Evolutionary conservation across 2,888 invertebrate genomes (phyloP).

Genomic region (Drosophila neoperkinsi): DNA sequence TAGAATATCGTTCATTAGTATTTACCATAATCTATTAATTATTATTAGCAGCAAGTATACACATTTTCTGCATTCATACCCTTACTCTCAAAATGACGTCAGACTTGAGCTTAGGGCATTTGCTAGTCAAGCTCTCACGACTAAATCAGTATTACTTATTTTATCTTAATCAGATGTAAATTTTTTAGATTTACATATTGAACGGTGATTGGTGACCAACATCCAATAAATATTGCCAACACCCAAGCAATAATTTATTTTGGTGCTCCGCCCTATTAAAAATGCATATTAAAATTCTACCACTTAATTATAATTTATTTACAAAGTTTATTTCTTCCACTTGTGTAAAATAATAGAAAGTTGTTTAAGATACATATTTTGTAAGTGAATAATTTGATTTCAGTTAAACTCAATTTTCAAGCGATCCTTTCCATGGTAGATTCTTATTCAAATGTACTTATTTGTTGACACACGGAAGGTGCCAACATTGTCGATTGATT

Average conservation of each 20-base stretch:
- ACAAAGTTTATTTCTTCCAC: background rate
- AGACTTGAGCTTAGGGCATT: background rate
- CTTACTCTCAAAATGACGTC: background rate
- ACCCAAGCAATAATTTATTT: background rate
- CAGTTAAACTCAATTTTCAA: background rate
- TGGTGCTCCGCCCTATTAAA: background rate
- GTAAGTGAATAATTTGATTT: background rate
- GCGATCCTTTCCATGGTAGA: background rate
- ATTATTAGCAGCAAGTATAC: background rate
- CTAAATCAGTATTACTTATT: background rate
- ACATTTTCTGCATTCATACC: background rate
- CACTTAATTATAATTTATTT: background rate
- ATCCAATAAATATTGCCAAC: background rate
- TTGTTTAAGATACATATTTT: background rate
- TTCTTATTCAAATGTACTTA: background rate
- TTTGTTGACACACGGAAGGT: conserved; percentile 43
- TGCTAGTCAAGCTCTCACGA: background rate
- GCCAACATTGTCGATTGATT: conserved; percentile 51
- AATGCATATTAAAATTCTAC: too few species aligned
- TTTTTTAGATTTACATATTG: background rate
- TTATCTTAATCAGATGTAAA: background rate
- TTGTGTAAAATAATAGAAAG: background rate
- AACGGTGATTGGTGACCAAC: background rate
- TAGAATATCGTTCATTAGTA: background rate
- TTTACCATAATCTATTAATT: background rate